Percentiles rank a stretch among this genome's conserved stretches.
phyloP scores from a whole-genome alignment of 2,888 invertebrate genomes.

The Masnerella sp. region DNA sequence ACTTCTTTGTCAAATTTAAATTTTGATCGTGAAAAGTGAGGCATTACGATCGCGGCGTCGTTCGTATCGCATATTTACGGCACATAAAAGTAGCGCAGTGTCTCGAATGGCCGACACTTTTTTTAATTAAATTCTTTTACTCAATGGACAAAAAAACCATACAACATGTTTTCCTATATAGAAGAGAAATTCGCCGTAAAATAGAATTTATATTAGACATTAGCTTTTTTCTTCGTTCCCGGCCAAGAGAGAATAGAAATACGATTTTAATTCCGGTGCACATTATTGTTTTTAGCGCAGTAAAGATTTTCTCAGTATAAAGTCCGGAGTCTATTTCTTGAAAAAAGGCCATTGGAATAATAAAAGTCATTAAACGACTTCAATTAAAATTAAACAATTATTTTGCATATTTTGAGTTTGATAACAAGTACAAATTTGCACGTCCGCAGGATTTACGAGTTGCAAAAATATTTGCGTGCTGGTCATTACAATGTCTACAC shows the following conservation, averaged over 20 bases:
- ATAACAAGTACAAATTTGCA: too few species aligned
- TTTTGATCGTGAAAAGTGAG: conserved; percentile 30
- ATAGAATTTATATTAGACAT: conserved; percentile 44
- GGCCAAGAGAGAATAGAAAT: conserved; percentile 28
- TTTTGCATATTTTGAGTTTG: too few species aligned
- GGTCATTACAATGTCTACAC: not conserved
- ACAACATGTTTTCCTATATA: conserved; percentile 16
- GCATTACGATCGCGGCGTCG: not conserved
- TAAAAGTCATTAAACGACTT: too few species aligned
- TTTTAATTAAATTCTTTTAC: conserved; percentile 24
- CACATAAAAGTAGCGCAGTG: conserved; percentile 13
- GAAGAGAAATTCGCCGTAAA: conserved; percentile 34
- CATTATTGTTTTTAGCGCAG: conserved; percentile 17
- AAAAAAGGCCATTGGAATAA: too few species aligned
- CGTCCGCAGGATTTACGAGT: too few species aligned
- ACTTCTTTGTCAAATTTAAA: conserved; percentile 32
- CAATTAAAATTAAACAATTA: too few species aligned
- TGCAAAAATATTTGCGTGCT: conserved; percentile 14
- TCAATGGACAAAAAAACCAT: not conserved
- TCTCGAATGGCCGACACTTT: conserved; percentile 1
- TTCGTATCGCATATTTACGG: conserved; percentile 12
- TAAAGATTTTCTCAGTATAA: conserved; percentile 2
- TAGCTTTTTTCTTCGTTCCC: conserved; percentile 23
- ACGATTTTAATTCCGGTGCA: conserved; percentile 34
- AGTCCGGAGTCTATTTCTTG: not conserved